These are phyloP conservation scores for Desmodus rotundus DNA, from an alignment of 2,113 vertebrate species.

Conservation along the genomic window DNA sequence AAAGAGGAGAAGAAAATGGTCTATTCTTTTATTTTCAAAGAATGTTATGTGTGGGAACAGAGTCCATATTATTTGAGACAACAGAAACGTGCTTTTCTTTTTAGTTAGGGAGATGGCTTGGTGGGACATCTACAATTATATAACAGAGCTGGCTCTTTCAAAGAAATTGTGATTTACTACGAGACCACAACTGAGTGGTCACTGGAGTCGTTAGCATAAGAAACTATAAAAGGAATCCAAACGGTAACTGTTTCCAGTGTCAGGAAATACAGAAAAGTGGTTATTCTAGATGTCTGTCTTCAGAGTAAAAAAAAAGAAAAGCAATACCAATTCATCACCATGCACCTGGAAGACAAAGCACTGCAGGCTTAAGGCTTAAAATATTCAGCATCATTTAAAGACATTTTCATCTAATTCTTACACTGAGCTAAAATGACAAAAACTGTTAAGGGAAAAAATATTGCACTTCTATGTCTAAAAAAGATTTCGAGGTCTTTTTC, in stretches of 20 bases:
- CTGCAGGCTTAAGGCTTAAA: constrained; percentile 56
- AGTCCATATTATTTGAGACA: not conserved
- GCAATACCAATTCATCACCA: constrained; percentile 67
- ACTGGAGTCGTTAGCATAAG: constrained; percentile 79
- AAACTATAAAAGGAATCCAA: constrained; percentile 84
- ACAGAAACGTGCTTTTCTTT: constrained; percentile 3
- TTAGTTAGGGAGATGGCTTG: constrained; percentile 3
- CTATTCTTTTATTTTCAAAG: constrained; percentile 17
- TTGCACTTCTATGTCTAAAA: not conserved
- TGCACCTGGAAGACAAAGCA: constrained; percentile 71
- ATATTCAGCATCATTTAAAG: constrained; percentile 60
- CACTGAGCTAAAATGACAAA: constrained; percentile 62
- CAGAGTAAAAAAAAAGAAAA: not conserved
- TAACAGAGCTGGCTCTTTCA: constrained; percentile 73
- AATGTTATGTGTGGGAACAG: not conserved
- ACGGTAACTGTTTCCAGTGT: constrained; percentile 80
- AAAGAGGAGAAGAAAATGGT: not conserved
- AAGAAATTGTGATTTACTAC: constrained; percentile 82
- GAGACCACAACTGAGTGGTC: constrained; percentile 77
- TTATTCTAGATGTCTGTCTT: constrained; percentile 74
- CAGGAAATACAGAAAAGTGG: constrained; percentile 80
- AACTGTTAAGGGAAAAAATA: constrained; percentile 32
- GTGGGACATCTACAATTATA: constrained; percentile 67
- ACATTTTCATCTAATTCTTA: constrained; percentile 32
- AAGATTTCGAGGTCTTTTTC: not conserved